Conservation (phyloP, 2,888 invertebrate species). For the Gandaritis pyraliata region DNA sequence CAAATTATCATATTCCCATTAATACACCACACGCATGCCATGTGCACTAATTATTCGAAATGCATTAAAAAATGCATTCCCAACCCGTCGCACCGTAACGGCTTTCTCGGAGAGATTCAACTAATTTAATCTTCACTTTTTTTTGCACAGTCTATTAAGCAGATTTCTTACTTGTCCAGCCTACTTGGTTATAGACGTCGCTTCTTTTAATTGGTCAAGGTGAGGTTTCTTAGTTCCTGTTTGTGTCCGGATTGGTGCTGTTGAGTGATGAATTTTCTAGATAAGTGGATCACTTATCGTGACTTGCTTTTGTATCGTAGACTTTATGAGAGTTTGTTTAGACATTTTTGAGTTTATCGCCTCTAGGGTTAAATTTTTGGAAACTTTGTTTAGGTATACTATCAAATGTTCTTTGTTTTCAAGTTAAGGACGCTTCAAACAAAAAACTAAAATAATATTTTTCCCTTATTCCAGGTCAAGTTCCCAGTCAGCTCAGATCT, state of each 20-base stretch:
- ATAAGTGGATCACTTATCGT: constrained; percentile 1
- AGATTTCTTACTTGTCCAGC: constrained; percentile 61
- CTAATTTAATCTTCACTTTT: constrained; percentile 79
- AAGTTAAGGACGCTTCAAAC: too few relatives aligned
- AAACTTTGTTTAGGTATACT: too few relatives aligned
- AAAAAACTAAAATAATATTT: neutral
- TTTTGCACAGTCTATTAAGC: constrained; percentile 78
- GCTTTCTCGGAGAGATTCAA: constrained; percentile 74
- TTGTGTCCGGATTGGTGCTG: constrained; percentile 28
- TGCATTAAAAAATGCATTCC: constrained; percentile 62
- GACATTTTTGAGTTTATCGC: too few relatives aligned
- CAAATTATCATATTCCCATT: constrained; percentile 18
- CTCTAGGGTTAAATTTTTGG: too few relatives aligned
- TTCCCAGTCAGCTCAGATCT: constrained; percentile 88
- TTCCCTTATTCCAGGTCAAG: constrained; percentile 84
- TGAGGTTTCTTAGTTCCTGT: constrained; percentile 43
- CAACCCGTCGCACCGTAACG: constrained; percentile 69
- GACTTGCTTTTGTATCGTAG: neutral
- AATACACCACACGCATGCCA: constrained; percentile 21
- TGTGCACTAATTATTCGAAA: constrained; percentile 37
- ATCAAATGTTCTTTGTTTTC: too few relatives aligned
- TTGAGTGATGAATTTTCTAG: constrained; percentile 8
- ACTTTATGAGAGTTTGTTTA: too few relatives aligned
- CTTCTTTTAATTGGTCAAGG: constrained; percentile 61
- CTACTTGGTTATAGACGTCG: constrained; percentile 60